Evolutionary conservation across 2,797 vertebrate species (phyloP).

Genomic region (Austrolebias charrua): DNA sequence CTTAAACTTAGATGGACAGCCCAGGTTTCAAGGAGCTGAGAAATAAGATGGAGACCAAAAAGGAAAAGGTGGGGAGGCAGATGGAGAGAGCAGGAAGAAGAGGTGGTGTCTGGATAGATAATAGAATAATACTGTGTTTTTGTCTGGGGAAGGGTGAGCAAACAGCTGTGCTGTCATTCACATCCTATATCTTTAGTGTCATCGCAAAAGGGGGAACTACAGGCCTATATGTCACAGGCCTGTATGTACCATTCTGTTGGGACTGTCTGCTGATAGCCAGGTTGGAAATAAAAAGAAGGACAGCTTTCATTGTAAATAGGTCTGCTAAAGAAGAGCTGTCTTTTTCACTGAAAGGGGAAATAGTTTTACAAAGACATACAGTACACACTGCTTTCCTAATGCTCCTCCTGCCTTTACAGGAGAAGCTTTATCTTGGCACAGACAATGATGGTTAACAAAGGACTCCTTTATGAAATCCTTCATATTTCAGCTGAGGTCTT

Average conservation of each 20-base stretch:
- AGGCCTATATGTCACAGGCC: slow-evolving; percentile 97
- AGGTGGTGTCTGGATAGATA: slow-evolving; percentile 87
- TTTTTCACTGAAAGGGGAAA: slow-evolving; percentile 59
- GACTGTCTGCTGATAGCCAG: slow-evolving; percentile 85
- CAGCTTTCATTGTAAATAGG: slow-evolving; percentile 75
- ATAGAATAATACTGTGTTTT: slow-evolving; percentile 98
- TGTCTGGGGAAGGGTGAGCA: slow-evolving; percentile 90
- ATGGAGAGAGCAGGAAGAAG: slow-evolving; percentile 39
- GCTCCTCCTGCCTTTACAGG: slow-evolving; percentile 58
- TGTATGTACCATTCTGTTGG: slow-evolving; percentile 88
- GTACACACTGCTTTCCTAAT: slow-evolving; percentile 42
- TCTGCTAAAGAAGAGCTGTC: slow-evolving; percentile 45
- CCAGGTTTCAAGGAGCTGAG: slow-evolving; percentile 81
- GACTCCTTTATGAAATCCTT: slow-evolving; percentile 70
- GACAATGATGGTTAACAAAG: slow-evolving; percentile 66
- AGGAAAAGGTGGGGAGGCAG: neutral
- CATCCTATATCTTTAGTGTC: slow-evolving; percentile 98
- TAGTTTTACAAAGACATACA: slow-evolving; percentile 66
- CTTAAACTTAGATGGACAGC: slow-evolving; percentile 99
- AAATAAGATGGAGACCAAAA: slow-evolving; percentile 43
- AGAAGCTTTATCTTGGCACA: slow-evolving; percentile 60
- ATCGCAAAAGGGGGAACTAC: slow-evolving; percentile 89
- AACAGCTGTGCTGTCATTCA: slow-evolving; percentile 95
- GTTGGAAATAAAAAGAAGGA: slow-evolving; percentile 80
- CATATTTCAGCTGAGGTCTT: slow-evolving; percentile 70